Base-by-base conservation (phyloP, 2,113 vertebrate species). In the Rhipidura dahli region DNA sequence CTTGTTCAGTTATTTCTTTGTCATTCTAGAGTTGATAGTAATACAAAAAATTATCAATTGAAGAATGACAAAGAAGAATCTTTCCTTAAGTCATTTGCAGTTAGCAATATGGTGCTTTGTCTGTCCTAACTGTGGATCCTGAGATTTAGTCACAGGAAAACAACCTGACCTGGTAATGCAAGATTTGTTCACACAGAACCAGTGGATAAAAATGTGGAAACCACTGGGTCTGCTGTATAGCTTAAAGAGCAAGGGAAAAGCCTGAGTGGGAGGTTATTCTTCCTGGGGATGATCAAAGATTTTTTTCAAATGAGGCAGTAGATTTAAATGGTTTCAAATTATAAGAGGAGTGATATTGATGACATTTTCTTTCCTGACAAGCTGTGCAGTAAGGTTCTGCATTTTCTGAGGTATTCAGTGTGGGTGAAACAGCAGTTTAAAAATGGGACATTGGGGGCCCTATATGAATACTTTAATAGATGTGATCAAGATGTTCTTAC, bases 381-480 rank as follows among this genome's bases (percentile, higher is more conserved):
- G 66, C 82, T 92, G 82, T 93, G 40, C 44, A 91, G 19, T 60
- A 75, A 64, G 72, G 51, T 79, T 85, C 75, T 77, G 28, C 47
- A 39, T 94, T 95, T 95, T 93, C 53, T 87, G 73, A 87, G 49
- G 24, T 82, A 84, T 63, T 87, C 44, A 70, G 50, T 82, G 87
- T 95, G 83, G 81, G 89, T 90, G 93, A 94, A 89, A 77, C 53
- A 88, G 30, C 72, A 57, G 56, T 83, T 93, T 90, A 83, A 95
- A 96, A 95, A 91, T 79, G 73, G 78, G 57, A 75, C n/a, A 27
- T 15, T 82, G 49, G 39, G 49, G 31, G 45, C 83, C 89, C 53
- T 70, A 7, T 50, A 27, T 78, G 72, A 92, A 81, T 83, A 35
- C 27, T 73, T 94, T 5, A 53, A 81, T 64, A 85, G 73, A 50